Base-by-base conservation (phyloP, 2,888 invertebrate species). In the Pelosia muscerda region DNA sequence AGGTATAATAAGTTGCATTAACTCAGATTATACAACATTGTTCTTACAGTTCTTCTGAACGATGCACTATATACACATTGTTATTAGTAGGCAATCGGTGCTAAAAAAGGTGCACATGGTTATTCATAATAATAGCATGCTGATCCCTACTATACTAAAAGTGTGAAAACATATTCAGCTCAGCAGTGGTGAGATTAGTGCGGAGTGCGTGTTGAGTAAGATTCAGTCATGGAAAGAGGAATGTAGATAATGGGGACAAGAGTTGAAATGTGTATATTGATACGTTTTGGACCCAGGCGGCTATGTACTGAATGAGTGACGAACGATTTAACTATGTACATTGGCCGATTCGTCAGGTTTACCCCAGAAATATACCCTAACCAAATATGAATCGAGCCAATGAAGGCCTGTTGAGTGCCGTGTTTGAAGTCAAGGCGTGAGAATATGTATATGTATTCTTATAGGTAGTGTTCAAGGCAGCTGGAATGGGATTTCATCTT, bases 1-100 rank as follows among this genome's bases (percentile, higher is more conserved):
- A 88, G 95, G 95, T 95, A 90, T 84, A 8, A 64, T 22, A 59
- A 38, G 31, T 34, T 34, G 22, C 9, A 15, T 23, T 34, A 10
- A 22, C 23, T 59, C 19, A n/a, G 2, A 60, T 26, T 19, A 25
- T 4, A 61, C 11, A 49, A 55, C 23, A 55, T 25, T 55, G 13
- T 10, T 25, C 23, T 25, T 25, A 23, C 1, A 55, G 25, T 19
- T 19, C 42, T 19, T 42, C 5, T 42, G 19, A 42, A 8, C 42
- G 42, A 42, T 42, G 19, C 42, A 42, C 42, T 19, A 19, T 6
- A 42, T 13, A 42, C 19, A 42, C 42, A 42, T n/a, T 38, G 13
- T 38, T 49, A 8, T n/a, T 6, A 49, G 42, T 42, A 42, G 49
- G 49, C 49, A 49, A n/a, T n/a, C 49, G 49, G 49, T n/a, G 9